A percentile compares a stretch with the other conserved stretches of the same genome.
These are phyloP conservation scores for Athetis lepigone DNA, from an alignment of 2,888 invertebrate genomes.

Conservation along the genomic window DNA sequence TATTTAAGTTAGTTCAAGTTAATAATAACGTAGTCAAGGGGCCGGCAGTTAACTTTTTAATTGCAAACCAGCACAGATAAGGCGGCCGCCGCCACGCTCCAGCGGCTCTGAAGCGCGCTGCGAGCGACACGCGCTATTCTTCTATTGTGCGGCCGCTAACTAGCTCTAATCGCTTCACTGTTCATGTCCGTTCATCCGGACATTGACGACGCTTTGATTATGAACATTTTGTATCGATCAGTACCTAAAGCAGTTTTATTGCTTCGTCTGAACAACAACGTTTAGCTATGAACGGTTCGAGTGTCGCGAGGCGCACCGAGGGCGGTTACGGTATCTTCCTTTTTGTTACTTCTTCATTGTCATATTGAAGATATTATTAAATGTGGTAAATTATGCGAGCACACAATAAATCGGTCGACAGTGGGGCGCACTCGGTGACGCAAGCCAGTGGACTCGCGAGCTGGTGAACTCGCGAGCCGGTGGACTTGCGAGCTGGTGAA, in stretches of 20 bases:
- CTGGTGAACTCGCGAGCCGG: too few relatives aligned
- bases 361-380: conserved; percentile 45
- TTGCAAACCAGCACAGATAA: conserved; percentile 34
- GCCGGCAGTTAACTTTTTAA: conserved; percentile 41
- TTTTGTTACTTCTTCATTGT: conserved; percentile 5
- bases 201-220: conserved; percentile 3
- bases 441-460: neutral
- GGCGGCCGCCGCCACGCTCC: neutral
- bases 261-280: neutral
- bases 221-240: conserved; percentile 5
- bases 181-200: conserved; percentile 34
- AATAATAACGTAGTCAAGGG: conserved; percentile 23
- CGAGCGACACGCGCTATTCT: conserved; percentile 2
- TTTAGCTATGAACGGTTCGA: neutral
- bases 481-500: too few relatives aligned
- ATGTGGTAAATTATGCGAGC: conserved; percentile 33
- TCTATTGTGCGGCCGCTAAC: conserved; percentile 32
- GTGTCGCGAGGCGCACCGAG: neutral
- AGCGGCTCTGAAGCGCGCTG: neutral
- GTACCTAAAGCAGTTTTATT: neutral
- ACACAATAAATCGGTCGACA: conserved; percentile 45
- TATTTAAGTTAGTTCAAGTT: conserved; percentile 39
- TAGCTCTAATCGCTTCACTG: conserved; percentile 42
- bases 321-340: neutral
- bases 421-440: too few relatives aligned